A percentile compares a stretch with the other conserved stretches of the same genome.
Evolutionary conservation across 2,113 vertebrate genomes (phyloP).

Genomic region (Trachemys scripta): DNA sequence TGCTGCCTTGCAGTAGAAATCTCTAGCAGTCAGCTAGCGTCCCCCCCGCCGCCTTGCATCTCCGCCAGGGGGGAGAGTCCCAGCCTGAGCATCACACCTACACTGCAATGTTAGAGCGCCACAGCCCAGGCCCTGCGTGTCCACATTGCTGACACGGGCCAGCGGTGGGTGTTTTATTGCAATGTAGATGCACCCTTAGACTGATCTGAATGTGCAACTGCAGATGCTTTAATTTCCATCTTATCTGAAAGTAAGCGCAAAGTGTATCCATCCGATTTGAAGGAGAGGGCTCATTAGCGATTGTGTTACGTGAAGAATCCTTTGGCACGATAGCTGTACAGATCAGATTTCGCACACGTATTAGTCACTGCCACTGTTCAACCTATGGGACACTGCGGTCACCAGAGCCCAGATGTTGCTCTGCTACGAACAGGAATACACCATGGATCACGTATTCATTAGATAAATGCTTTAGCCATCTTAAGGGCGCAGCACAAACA

Average conservation of each 20-base stretch:
- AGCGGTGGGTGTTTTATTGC: background rate
- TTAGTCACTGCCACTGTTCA: constrained; percentile 9
- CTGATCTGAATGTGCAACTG: background rate
- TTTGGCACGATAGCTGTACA: background rate
- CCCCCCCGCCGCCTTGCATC: background rate
- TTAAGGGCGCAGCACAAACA: background rate
- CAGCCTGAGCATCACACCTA: too few relatives aligned
- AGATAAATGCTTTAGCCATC: constrained; percentile 75
- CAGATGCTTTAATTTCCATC: background rate
- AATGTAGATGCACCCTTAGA: too few relatives aligned
- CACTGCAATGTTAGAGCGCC: too few relatives aligned
- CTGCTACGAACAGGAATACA: constrained; percentile 78
- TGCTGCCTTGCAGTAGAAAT: too few relatives aligned
- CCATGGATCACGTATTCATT: constrained; percentile 78
- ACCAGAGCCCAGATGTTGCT: constrained; percentile 80
- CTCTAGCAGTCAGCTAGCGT: too few relatives aligned
- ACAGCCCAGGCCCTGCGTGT: too few relatives aligned
- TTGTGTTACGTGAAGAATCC: background rate
- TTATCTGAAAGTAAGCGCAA: background rate
- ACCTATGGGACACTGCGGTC: constrained; percentile 74
- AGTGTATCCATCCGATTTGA: background rate
- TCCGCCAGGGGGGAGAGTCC: too few relatives aligned
- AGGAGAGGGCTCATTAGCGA: too few relatives aligned
- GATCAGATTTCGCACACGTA: too few relatives aligned
- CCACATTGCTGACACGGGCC: background rate